Evolutionary conservation across 2,888 invertebrate genomes (phyloP).

Genomic region (Chydorus sphaericus): DNA sequence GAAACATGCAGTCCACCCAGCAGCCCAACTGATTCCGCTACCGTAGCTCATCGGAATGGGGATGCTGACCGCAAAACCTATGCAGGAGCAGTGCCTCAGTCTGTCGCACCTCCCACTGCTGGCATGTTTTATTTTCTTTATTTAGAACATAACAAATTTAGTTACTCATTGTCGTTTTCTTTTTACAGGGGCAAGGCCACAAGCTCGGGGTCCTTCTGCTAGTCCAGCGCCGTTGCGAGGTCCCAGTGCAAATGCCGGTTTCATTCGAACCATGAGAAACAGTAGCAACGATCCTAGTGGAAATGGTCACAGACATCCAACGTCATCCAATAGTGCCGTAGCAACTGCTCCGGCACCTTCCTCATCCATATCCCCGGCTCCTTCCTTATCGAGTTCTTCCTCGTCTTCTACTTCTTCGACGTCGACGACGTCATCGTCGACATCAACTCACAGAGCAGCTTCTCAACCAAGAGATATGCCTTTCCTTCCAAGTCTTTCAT

Average conservation of each 20-base stretch:
- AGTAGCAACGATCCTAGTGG: not conserved
- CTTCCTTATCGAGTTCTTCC: too few species aligned
- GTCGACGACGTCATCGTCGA: not conserved
- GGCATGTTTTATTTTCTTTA: too few species aligned
- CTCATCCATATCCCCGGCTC: not conserved
- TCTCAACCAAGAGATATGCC: not conserved
- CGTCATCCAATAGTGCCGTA: too few species aligned
- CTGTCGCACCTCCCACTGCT: not conserved
- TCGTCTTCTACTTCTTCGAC: not conserved
- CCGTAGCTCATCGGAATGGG: not conserved
- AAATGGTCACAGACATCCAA: too few species aligned
- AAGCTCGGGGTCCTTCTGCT: not conserved
- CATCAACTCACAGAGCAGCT: not conserved
- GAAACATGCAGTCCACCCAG: slow-evolving; percentile 9
- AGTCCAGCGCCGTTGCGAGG: not conserved
- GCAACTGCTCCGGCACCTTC: not conserved
- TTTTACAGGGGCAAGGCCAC: not conserved
- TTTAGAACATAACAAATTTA: too few species aligned
- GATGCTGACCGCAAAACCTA: not conserved
- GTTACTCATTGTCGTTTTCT: not conserved
- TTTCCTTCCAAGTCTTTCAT: not conserved
- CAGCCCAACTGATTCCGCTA: slow-evolving; percentile 4
- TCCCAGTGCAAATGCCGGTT: not conserved
- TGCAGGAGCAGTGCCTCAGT: not conserved
- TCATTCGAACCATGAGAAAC: not conserved